Evolutionary conservation across 2,888 invertebrate genomes (phyloP).

Genomic region (Caenorhabditis drosophilae): DNA sequence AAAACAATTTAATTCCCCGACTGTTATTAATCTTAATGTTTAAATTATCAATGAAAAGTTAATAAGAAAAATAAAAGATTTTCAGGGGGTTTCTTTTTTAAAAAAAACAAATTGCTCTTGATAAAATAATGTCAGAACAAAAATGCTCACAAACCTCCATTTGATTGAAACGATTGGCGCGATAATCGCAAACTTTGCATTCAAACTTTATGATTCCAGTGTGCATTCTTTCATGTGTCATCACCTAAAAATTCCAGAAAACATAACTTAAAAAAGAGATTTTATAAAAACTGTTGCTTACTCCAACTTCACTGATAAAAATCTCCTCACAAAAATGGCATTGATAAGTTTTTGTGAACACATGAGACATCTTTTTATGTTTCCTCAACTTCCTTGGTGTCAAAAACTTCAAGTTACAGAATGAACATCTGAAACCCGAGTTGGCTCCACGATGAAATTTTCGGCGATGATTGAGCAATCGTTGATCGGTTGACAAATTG

Average conservation of each 20-base stretch:
- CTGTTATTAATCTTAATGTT: too few relatives aligned
- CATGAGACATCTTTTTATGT: constrained; percentile 67
- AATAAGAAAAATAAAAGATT: too few relatives aligned
- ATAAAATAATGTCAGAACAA: too few relatives aligned
- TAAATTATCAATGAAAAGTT: too few relatives aligned
- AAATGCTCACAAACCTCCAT: constrained; percentile 61
- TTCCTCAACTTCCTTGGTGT: constrained; percentile 66
- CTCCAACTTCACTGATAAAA: constrained; percentile 58
- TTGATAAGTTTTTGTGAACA: constrained; percentile 63
- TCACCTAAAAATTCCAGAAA: constrained; percentile 56
- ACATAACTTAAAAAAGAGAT: background rate
- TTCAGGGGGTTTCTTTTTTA: too few relatives aligned
- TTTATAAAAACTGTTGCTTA: constrained; percentile 2
- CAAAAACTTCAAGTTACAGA: constrained; percentile 63
- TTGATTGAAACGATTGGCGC: constrained; percentile 55
- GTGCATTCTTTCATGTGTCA: constrained; percentile 68
- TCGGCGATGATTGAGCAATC: constrained; percentile 45
- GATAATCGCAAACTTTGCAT: constrained; percentile 59
- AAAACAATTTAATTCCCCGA: too few relatives aligned
- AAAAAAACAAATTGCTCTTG: too few relatives aligned
- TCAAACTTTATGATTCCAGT: constrained; percentile 69
- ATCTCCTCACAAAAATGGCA: constrained; percentile 67
- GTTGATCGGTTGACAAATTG: constrained; percentile 61
- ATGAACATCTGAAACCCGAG: constrained; percentile 57
- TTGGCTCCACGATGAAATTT: constrained; percentile 55